Evolutionary conservation across 2,113 vertebrate genomes (phyloP).

Genomic region (Oenanthe oenanthe): DNA sequence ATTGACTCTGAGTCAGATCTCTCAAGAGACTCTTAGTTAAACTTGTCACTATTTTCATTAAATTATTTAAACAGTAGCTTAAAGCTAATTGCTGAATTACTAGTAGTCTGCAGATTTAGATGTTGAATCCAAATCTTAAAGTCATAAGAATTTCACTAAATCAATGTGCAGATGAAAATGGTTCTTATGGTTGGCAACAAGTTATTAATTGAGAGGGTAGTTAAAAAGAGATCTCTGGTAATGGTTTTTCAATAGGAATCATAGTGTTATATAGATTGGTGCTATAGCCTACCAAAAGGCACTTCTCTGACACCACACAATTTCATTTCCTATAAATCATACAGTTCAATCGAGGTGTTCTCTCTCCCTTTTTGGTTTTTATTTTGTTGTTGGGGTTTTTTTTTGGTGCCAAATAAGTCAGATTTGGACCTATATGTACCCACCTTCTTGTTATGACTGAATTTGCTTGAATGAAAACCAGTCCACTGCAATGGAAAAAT

Average conservation of each 20-base stretch:
- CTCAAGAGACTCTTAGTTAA: constrained; percentile 8
- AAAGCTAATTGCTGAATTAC: constrained; percentile 24
- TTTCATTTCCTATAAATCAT: neutral
- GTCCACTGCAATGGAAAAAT: neutral
- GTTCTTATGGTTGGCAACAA: neutral
- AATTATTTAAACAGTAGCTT: constrained; percentile 34
- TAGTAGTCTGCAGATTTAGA: neutral
- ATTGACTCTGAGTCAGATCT: constrained; percentile 7
- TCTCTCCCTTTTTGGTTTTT: neutral
- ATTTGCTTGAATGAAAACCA: neutral
- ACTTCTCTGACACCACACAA: neutral
- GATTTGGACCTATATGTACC: neutral
- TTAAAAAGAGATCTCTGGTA: neutral
- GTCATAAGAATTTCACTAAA: neutral
- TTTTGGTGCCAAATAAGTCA: neutral
- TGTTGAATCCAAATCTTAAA: neutral
- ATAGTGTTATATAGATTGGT: neutral
- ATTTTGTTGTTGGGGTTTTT: too few species aligned
- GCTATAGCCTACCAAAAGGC: neutral
- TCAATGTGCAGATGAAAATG: neutral
- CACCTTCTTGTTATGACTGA: neutral
- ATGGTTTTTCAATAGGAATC: neutral
- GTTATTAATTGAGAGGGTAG: neutral
- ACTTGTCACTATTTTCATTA: constrained; percentile 28
- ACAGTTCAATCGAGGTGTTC: neutral